These are phyloP conservation scores for Hypolimnas misippus DNA, from an alignment of 2,888 invertebrate genomes.

Conservation along the genomic window DNA sequence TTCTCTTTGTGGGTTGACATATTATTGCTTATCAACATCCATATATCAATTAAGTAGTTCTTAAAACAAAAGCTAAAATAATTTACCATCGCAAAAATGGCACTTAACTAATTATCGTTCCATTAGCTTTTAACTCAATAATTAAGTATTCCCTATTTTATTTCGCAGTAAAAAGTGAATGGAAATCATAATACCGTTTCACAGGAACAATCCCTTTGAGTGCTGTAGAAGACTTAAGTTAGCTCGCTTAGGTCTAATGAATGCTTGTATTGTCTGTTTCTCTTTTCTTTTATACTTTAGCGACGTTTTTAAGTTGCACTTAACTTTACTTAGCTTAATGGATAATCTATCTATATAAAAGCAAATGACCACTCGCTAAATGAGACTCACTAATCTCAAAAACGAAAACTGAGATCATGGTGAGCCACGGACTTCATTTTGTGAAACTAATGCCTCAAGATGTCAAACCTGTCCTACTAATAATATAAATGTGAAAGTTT, in stretches of 20 bases:
- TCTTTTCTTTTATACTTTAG: background rate
- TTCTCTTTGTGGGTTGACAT: no score
- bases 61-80: background rate
- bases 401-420: no score
- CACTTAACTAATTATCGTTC: constrained; percentile 10
- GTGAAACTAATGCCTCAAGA: no score
- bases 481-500: no score
- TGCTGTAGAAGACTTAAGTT: constrained; percentile 17
- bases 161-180: background rate
- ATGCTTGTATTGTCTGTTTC: constrained; percentile 1
- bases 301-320: background rate
- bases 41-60: no score
- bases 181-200: background rate
- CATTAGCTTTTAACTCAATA: constrained; percentile 3
- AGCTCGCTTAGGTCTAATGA: constrained; percentile 7
- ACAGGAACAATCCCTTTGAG: constrained; percentile 13
- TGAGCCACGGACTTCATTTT: no score
- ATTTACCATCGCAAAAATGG: background rate
- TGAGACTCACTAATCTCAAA: no score
- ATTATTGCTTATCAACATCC: no score
- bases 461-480: no score
- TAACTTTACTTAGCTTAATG: background rate
- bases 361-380: no score
- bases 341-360: background rate
- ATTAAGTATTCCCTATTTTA: background rate